Evolutionary conservation across 23 tunicate genomes (phyloP), one percentile per base, ranked within the genome.

Genomic region (Styela plicata): DNA sequence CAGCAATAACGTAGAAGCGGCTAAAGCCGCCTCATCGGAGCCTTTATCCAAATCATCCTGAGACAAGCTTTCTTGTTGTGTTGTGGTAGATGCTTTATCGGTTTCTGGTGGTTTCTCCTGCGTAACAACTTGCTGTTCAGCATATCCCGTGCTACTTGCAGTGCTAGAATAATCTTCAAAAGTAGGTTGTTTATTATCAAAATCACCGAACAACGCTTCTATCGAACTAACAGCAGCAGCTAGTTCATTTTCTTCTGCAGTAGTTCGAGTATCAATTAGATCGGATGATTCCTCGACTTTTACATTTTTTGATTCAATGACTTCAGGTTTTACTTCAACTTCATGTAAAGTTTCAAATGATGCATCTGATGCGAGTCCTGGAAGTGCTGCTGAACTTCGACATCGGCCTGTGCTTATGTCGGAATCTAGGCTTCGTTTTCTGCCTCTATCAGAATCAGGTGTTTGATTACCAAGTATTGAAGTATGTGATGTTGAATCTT

Each of bases 151-250:
- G 13, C 57, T 44, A 44, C 57, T 44, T 13, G 10, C 57, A 44
- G 57, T 13, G 13, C 57, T 44, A 44, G 57, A 44, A 13, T 5
- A 44, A 13, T 44, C 57, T 44, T 44, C 57, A 44, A 44, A 44
- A 7, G 57, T 44, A 5, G 57, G 2, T 36, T 29, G 63, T 20
- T 69, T 69, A 24, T 34, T 30, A 19, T 37, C 68, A 44, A 86
- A 91, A 63, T 86, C 97, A 5, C 89, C 97, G 61, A 82, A 85
- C 26, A 80, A 76, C n/a, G 69, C 79, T 73, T 91, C 97, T 18
- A 91, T 91, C 10, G 97, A 87, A 32, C 97, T 84, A 22, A 91
- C 84, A 53, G 97, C 97, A 28, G 97, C 97, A 24, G 97, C 97
- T 3, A 91, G 80, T 68, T 91, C 97, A 34, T 70, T 85, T 34